These are phyloP conservation scores for Myocastor coypus DNA, from an alignment of 2,113 vertebrate species.

Conservation along the genomic window DNA sequence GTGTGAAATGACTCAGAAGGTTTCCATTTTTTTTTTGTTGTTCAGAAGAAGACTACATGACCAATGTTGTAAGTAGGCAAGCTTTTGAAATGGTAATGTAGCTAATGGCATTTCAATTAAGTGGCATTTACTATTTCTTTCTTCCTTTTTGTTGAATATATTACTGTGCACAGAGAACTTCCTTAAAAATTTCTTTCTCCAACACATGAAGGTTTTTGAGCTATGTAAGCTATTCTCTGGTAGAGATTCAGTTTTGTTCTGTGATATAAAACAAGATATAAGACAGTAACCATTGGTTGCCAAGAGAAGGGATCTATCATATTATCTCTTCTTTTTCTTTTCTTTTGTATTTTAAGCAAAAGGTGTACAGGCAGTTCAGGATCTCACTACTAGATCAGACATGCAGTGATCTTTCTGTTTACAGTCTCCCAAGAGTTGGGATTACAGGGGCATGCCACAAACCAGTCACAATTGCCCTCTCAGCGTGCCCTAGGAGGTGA, in stretches of 20 bases:
- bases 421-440: no score
- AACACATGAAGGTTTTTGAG: not conserved
- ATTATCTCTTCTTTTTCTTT: no score
- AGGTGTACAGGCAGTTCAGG: no score
- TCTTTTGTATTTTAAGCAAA: no score
- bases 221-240: not conserved
- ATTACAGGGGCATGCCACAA: no score
- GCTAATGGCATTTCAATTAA: not conserved
- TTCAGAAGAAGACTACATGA: not conserved
- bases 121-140: not conserved
- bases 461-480: no score
- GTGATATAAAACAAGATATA: not conserved
- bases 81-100: not conserved
- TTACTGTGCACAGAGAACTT: not conserved
- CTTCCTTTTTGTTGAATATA: not conserved
- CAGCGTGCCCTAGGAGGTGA: no score
- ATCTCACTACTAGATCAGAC: no score
- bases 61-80: not conserved
- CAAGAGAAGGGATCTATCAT: not conserved
- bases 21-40: not conserved
- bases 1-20: not conserved
- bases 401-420: no score
- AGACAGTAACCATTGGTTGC: not conserved
- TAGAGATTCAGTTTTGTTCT: not conserved
- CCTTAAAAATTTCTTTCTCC: not conserved